A percentile compares a stretch with the other conserved stretches of the same genome.
Evolutionary conservation across 2,797 vertebrate genomes (phyloP).

Genomic region (Lithobates sylvaticus): DNA sequence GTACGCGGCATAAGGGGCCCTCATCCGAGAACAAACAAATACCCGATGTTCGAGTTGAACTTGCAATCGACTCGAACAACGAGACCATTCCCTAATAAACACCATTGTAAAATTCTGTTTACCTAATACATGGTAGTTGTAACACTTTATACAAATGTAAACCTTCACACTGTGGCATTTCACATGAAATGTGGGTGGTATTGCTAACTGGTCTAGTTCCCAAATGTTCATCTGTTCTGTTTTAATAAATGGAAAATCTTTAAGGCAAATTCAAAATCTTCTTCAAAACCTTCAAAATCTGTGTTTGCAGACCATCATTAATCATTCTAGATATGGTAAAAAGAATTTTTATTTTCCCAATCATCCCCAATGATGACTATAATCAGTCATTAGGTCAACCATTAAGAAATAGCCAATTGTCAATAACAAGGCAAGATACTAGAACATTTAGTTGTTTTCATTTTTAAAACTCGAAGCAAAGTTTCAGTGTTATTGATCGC

Average conservation of each 20-base stretch:
- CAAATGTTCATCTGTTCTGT: conserved; percentile 51
- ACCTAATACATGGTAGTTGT: conserved; percentile 68
- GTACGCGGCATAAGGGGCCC: too few species aligned
- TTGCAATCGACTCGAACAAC: too few species aligned
- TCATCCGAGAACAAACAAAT: too few species aligned
- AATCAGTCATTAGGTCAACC: too few species aligned
- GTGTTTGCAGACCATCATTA: conserved; percentile 29
- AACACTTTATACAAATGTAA: conserved; percentile 66
- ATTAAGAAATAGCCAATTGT: too few species aligned
- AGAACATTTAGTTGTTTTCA: too few species aligned
- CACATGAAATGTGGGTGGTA: conserved; percentile 66
- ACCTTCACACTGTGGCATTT: conserved; percentile 64
- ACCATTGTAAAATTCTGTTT: conserved; percentile 62
- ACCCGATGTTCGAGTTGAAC: too few species aligned
- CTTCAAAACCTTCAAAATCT: conserved; percentile 28
- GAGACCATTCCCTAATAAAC: too few species aligned
- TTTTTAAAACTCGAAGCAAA: too few species aligned
- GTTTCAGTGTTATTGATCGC: too few species aligned
- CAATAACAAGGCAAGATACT: too few species aligned
- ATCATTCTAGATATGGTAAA: conserved; percentile 17
- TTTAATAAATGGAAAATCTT: conserved; percentile 46
- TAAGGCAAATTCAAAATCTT: conserved; percentile 33
- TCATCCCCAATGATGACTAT: background rate
- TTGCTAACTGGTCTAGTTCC: conserved; percentile 53
- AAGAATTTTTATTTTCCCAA: background rate